Base-by-base conservation (phyloP, 92 coral and sea anemone species). In the Zoanthus solanderi region DNA sequence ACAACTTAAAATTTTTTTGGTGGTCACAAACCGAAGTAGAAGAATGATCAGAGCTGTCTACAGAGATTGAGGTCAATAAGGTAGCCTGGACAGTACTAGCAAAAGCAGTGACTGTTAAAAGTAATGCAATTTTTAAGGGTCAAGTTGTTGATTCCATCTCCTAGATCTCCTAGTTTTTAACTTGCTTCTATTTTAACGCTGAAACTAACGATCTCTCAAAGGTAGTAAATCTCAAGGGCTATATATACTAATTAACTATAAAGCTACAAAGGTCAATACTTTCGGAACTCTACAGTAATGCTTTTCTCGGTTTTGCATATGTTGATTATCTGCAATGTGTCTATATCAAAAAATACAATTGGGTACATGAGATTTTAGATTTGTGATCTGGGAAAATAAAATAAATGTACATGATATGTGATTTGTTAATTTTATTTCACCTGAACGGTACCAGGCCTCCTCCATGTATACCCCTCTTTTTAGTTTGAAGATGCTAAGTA, bases 331-430 rank as follows among this genome's bases (percentile, higher is more conserved):
- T 78, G 68, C 4, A 54, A 78, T 13, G 83, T 78, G 83, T 78
- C 50, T 57, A 31, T 78, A 54, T 54, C 83, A 56, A 78, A 31
- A 78, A 54, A 78, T 13, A 78, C 71, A 47, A 56, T 78, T 31
- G 1, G 69, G 56, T 31, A 56, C 83, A 54, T 57, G 50, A 78
- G 71, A 78, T 78, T 78, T 78, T 78, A 13, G 50, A 57, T 86
- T 86, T 67, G 54, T 61, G 77, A 86, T 86, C 73, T 76, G 77
- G 77, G 89, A 76, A 86, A 86, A 42, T 63, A 45, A 76, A 46
- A 75, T 76, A 28, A 23, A 61, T 76, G 80, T 86, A 78, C 77
- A 23, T 23, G 23, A 23, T 23, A 23, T 23, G 23, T 23, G 23
- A 23, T 23, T 23, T 23, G 23, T 23, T 23, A 23, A 0, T 23